Conservation (phyloP, 2,888 invertebrate genomes). For the Megamerina dolium region DNA sequence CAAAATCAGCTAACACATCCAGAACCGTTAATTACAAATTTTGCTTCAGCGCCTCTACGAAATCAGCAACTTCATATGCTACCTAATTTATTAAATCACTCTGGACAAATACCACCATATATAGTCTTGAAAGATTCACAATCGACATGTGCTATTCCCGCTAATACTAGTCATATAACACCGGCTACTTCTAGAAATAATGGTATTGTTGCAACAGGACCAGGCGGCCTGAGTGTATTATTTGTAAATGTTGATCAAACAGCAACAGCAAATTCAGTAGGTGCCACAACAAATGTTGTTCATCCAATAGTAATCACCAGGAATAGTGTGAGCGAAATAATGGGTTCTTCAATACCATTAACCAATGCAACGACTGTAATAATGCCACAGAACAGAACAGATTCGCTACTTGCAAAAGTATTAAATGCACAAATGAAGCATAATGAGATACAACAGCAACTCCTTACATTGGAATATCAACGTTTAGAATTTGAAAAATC, state of each 20-base stretch:
- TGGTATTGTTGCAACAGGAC: constrained; percentile 31
- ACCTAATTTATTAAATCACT: constrained; percentile 12
- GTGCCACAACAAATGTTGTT: constrained; percentile 20
- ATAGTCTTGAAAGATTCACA: constrained; percentile 30
- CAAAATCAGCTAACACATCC: no score
- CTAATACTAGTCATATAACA: no score
- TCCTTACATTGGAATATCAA: constrained; percentile 53
- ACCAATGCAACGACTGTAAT: constrained; percentile 21
- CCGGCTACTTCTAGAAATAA: constrained; percentile 23
- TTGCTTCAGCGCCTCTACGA: no score
- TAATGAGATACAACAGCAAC: constrained; percentile 52
- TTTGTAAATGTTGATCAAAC: constrained; percentile 44
- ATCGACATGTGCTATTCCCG: no score
- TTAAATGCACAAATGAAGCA: constrained; percentile 52
- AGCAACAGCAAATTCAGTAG: constrained; percentile 18
- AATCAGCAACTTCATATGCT: constrained; percentile 19
- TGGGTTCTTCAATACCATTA: constrained; percentile 8
- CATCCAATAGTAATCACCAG: constrained; percentile 11
- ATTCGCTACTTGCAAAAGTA: constrained; percentile 49
- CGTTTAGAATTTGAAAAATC: constrained; percentile 54
- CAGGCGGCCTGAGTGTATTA: constrained; percentile 45
- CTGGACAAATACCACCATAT: constrained; percentile 21
- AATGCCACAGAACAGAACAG: constrained; percentile 39
- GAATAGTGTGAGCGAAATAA: constrained; percentile 4
- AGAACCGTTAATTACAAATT: no score